Conservation (phyloP, 2,797 vertebrate species). For the Paramormyrops hopkinsi region DNA sequence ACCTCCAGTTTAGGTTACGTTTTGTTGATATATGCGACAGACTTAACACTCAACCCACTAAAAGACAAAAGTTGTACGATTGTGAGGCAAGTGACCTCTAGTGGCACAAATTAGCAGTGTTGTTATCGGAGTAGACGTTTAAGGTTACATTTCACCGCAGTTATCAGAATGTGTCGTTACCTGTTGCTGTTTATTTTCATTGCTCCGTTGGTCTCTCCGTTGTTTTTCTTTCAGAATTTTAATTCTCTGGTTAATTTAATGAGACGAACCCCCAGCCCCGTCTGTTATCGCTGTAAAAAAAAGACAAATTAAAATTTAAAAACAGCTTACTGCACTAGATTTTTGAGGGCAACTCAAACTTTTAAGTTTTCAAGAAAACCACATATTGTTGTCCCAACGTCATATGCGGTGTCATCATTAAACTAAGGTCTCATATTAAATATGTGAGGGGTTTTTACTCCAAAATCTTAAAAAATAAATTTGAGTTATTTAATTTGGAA, state of each 20-base stretch:
- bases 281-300: not conserved
- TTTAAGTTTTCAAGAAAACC: too few species aligned
- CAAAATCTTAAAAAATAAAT: not conserved
- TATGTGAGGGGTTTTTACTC: too few species aligned
- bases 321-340: too few species aligned
- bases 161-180: not conserved
- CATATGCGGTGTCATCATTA: not conserved
- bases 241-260: not conserved
- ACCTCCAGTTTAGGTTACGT: not conserved
- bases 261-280: not conserved
- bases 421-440: not conserved
- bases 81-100: not conserved
- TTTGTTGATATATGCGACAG: not conserved
- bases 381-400: too few species aligned
- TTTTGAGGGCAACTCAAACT: too few species aligned
- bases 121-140: not conserved
- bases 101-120: not conserved
- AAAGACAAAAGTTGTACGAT: not conserved
- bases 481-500: not conserved
- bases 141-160: not conserved
- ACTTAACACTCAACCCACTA: not conserved
- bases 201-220: not conserved
- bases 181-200: not conserved
- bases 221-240: not conserved
- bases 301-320: not conserved